phyloP scores from a whole-genome alignment of 2,888 invertebrate genomes.

The Arrhopalites spinosus region DNA sequence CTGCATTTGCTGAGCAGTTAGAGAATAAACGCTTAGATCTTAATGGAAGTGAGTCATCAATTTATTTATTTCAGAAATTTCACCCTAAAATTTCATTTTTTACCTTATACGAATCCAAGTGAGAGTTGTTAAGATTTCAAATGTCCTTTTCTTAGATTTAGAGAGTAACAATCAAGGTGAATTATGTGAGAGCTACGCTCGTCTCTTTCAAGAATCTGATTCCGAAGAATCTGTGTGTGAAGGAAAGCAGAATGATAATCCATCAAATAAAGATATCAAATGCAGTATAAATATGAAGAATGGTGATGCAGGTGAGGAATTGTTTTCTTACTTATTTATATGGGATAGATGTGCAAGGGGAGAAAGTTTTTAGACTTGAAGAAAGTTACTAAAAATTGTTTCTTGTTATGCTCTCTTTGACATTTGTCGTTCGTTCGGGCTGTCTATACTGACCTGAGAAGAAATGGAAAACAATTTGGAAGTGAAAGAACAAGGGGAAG shows the following conservation, averaged over 20 bases:
- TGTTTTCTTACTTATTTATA: too few relatives aligned
- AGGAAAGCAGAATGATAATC: slow-evolving; percentile 6
- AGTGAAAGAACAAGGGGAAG: neutral
- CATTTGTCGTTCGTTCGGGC: neutral
- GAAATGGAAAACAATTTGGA: slow-evolving; percentile 7
- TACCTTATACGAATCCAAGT: too few relatives aligned
- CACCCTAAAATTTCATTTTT: too few relatives aligned
- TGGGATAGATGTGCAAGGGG: too few relatives aligned
- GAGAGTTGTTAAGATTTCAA: too few relatives aligned
- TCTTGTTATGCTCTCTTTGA: neutral
- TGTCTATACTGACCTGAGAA: neutral
- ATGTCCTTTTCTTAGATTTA: slow-evolving; percentile 12
- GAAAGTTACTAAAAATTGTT: neutral
- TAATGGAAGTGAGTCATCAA: slow-evolving; percentile 23
- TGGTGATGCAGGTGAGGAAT: neutral
- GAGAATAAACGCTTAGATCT: slow-evolving; percentile 21
- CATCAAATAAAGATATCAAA: neutral
- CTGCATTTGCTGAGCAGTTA: slow-evolving; percentile 30
- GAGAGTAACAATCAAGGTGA: slow-evolving; percentile 18
- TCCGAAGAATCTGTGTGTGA: slow-evolving; percentile 7
- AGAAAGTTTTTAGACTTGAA: too few relatives aligned
- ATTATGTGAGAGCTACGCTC: slow-evolving; percentile 36
- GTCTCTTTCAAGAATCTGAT: slow-evolving; percentile 36
- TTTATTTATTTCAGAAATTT: neutral
- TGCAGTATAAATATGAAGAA: neutral